phyloP scores from a whole-genome alignment of 2,113 vertebrate genomes.

The Circaetus cinerascens region DNA sequence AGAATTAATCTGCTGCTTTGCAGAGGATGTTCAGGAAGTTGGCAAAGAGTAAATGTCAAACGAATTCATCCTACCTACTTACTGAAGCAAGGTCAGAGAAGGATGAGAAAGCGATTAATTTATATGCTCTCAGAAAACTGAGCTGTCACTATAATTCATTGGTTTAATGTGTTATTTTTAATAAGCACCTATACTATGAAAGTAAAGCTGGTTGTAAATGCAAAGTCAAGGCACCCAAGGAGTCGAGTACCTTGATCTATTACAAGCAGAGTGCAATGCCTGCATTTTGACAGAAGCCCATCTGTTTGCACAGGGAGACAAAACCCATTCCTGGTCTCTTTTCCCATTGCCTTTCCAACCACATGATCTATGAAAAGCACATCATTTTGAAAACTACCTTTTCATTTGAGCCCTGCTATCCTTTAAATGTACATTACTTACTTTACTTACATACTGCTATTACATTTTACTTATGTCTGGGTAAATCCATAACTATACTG shows the following conservation, averaged over 20 bases:
- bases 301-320: not conserved
- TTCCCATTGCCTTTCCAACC: not conserved
- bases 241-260: not conserved
- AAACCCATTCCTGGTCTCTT: not conserved
- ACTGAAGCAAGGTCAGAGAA: conserved; percentile 48
- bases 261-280: not conserved
- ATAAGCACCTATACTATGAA: not conserved
- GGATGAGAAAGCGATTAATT: not conserved
- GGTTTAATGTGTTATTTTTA: conserved; percentile 8
- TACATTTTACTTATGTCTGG: not conserved
- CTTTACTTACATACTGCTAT: not conserved
- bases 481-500: not conserved
- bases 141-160: not conserved
- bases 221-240: not conserved
- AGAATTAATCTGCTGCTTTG: conserved; percentile 25
- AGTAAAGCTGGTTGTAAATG: not conserved
- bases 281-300: not conserved
- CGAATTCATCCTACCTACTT: conserved; percentile 14
- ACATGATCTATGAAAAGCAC: not conserved
- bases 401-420: not conserved
- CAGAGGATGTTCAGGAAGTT: not conserved
- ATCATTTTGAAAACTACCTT: not conserved
- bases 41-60: conserved; percentile 49
- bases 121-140: not conserved
- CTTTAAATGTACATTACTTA: not conserved